Percentiles rank a stretch among this genome's conserved stretches.
Conservation (phyloP, 2,113 vertebrate genomes). For the Bettongia penicillata region DNA sequence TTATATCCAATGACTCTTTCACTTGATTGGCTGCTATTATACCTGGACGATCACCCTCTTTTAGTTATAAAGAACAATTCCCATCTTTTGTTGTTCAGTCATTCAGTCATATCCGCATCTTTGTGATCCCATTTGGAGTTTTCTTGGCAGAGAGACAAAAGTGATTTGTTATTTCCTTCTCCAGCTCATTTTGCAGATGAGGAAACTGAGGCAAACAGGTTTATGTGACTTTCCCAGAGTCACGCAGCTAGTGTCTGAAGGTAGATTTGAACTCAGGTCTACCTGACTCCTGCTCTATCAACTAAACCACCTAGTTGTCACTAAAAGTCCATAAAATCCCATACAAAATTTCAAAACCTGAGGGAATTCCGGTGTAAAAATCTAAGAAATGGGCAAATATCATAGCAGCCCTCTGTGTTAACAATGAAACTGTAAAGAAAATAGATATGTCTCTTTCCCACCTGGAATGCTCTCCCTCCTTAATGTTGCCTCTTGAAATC, state of each 20-base stretch:
- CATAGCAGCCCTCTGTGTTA: not conserved
- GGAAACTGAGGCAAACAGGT: not conserved
- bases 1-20: constrained; percentile 42
- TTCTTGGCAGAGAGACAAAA: not conserved
- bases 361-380: not conserved
- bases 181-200: not conserved
- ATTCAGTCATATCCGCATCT: not conserved
- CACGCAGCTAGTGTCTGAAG: not conserved
- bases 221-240: not conserved
- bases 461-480: not conserved
- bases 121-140: not conserved
- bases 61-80: not conserved
- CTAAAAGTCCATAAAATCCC: constrained; percentile 15
- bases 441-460: not conserved
- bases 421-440: not conserved
- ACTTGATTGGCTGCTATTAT: constrained; percentile 47
- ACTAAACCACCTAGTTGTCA: not conserved
- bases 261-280: not conserved
- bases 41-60: not conserved
- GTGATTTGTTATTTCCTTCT: not conserved
- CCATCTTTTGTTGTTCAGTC: not conserved
- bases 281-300: not conserved
- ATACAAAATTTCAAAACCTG: constrained; percentile 14
- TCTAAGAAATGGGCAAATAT: not conserved
- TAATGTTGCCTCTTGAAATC: not conserved